Base-by-base conservation (phyloP, 2,113 vertebrate species). In the Herpetotheres cachinnans region DNA sequence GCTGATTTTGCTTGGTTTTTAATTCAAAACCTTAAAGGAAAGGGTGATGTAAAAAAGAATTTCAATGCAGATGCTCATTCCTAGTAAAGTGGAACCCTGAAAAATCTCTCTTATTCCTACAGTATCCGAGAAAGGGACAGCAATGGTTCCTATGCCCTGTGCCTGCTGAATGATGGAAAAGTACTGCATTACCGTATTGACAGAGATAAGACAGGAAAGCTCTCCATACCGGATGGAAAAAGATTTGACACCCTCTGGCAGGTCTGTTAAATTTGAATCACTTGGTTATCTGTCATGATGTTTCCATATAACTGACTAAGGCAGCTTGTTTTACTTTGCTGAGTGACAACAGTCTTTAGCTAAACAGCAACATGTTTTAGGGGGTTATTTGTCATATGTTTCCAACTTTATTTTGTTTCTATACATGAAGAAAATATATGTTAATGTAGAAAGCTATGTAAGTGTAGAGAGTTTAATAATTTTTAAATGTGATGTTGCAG, bases 191-290 rank as follows among this genome's bases (percentile, higher is more conserved):
- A 99, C 74, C 99, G 99, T 81, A 99, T 99, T 13, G 99, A 99
- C 97, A 98, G 91, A 91, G 99, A 99, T 97, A 98, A 98, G 54
- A 97, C 97, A 0, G 98, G 98, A 38, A 99, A 99, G 90, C 98
- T 99, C 34, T 99, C 99, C 66, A 99, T 99, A 93, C 99, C 99
- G 0, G 99, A 99, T 5, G 99, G 99, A 40, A 99, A 99, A 98
- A 99, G 99, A 97, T 99, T 99, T 92, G 99, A 99, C 98, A 99
- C 99, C 0, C 98, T 99, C 72, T 99, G 99, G 99, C 99, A 99
- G 99, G 99, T 99, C 62, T 88, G 95, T 95, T 92, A 50, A 54
- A 46, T 87, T 84, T 77, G 50, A 79, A 25, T 86, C 55, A 65
- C 2, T 7, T 59, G n/a, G 17, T 6, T 86, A 32, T 74, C 62